Evolutionary conservation across 2,888 invertebrate genomes (phyloP), one percentile per base, ranked within the genome.

Genomic region (Drosophila merina): DNA sequence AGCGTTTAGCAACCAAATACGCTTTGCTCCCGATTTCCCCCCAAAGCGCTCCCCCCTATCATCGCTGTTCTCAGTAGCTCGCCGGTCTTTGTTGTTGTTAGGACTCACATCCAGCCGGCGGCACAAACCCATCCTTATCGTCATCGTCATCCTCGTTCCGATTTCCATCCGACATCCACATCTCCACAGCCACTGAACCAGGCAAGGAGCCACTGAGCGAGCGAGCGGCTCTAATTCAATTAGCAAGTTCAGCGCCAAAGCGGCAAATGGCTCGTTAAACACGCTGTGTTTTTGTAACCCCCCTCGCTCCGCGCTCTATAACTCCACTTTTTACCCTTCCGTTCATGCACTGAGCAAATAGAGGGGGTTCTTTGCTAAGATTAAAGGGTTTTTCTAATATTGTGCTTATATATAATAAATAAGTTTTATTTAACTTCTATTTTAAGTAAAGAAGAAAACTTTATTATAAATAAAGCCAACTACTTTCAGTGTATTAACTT

Each of bases 221-320:
- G 78, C 68, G 57, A 74, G 86, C 79, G 76, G 52, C 75, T 83
- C 84, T 84, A 84, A 84, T 84, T 84, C 88, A 84, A 84, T 84
- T 84, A 84, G 88, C 88, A 88, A 86, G 88, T 84, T 84, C 87
- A 88, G 81, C 86, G 84, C 86, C 88, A 86, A 86, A 88, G 86
- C 77, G 67, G 88, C 86, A 86, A 84, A 84, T 84, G 84, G 85
- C 84, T 84, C 88, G 86, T 84, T 84, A 88, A 84, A 84, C 84
- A 84, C 80, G 86, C 84, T 86, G 63, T 75, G 70, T 72, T 70
- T 70, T 70, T 62, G 55, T 63, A 38, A 8, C 45, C 26, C 49
- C 30, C 51, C 9, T 12, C 31, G 20, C 25, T 1, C 25, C 8
- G 48, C 26, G 12, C 33, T 14, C 30, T 38, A 1, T 2, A 12